phyloP scores from a whole-genome alignment of 2,113 vertebrate species.

The Nanger granti region DNA sequence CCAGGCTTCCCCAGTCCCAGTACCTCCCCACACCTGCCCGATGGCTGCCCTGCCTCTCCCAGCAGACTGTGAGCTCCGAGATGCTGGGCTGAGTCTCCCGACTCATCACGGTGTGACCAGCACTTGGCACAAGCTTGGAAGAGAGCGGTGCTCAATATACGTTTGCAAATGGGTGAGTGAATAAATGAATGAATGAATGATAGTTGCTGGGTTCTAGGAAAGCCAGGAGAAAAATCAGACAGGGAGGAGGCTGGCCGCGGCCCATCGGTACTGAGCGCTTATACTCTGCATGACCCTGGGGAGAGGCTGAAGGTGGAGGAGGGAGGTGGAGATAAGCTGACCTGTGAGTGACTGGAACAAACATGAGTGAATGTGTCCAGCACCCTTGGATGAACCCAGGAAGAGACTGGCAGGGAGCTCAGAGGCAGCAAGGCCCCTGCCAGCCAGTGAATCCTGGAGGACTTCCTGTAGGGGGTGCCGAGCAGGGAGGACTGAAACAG shows the following conservation, averaged over 20 bases:
- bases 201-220: background rate
- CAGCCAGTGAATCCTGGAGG: background rate
- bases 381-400: background rate
- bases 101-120: background rate
- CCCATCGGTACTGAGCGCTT: fast-evolving
- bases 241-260: background rate
- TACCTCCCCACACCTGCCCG: background rate
- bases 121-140: background rate
- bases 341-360: fast-evolving
- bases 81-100: background rate
- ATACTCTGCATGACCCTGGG: background rate
- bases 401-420: background rate
- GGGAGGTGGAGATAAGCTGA: background rate
- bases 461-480: background rate
- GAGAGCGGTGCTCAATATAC: fast-evolving
- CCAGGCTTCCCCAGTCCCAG: background rate
- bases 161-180: background rate
- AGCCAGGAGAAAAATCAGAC: background rate
- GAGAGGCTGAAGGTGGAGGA: background rate
- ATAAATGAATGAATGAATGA: background rate
- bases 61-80: background rate
- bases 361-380: background rate
- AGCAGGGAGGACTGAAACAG: background rate
- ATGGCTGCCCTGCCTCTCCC: background rate
- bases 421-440: background rate